These are phyloP conservation scores for Drosophila orena DNA, from an alignment of 1,140 invertebrate genomes.

Conservation along the genomic window DNA sequence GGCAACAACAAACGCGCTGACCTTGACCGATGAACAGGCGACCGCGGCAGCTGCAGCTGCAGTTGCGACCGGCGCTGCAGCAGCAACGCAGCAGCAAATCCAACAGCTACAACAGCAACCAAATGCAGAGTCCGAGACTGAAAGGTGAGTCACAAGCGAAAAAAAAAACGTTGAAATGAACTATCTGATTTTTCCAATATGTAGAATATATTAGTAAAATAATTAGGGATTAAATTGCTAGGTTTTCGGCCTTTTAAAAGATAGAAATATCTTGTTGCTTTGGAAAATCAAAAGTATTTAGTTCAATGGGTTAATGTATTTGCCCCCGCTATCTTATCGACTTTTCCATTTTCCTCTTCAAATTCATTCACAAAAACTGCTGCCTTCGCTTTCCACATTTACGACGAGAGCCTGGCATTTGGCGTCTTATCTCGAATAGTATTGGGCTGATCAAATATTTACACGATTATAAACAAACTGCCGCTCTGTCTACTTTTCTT, in stretches of 20 bases:
- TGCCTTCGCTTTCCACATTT: conserved; percentile 6
- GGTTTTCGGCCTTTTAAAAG: no score
- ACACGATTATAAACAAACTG: conserved; percentile 21
- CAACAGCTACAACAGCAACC: conserved; percentile 78
- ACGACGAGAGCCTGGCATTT: conserved; percentile 3
- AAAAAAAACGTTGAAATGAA: neutral
- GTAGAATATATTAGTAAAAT: neutral
- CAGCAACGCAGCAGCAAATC: conserved; percentile 62
- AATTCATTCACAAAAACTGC: conserved; percentile 47
- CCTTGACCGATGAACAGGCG: conserved; percentile 59
- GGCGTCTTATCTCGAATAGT: conserved; percentile 22
- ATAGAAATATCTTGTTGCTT: no score
- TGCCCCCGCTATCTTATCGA: conserved; percentile 24
- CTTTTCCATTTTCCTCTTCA: conserved; percentile 21
- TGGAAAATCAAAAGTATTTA: neutral
- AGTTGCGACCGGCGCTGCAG: conserved; percentile 18
- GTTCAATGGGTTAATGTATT: conserved; percentile 16
- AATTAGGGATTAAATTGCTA: no score
- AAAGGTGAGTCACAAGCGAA: conserved; percentile 71
- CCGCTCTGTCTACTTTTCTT: conserved; percentile 26
- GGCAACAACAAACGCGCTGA: conserved; percentile 43
- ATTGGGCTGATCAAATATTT: conserved; percentile 40
- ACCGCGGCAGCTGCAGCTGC: conserved; percentile 30
- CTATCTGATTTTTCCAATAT: neutral
- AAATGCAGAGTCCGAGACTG: conserved; percentile 84